phyloP scores from a whole-genome alignment of 2,888 invertebrate species.

The Panopea generosa region DNA sequence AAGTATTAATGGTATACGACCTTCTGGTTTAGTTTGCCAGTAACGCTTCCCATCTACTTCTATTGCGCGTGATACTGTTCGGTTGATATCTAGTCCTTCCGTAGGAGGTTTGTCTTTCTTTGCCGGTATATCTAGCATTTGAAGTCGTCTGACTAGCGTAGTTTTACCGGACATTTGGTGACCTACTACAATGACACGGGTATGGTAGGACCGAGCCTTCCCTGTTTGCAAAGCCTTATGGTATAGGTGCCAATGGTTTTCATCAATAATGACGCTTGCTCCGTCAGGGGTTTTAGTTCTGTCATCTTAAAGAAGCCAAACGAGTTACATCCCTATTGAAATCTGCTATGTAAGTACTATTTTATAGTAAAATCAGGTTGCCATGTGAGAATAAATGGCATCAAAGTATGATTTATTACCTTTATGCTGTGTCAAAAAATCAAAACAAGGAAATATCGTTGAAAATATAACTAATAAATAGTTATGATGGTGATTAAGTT shows the following conservation, averaged over 20 bases:
- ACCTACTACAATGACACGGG: slow-evolving; percentile 36
- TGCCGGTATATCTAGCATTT: neutral
- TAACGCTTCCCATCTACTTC: slow-evolving; percentile 16
- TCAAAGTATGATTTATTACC: no score
- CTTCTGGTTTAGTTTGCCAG: slow-evolving; percentile 18
- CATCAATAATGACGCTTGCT: neutral
- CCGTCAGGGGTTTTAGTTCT: neutral
- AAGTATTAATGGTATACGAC: slow-evolving; percentile 4
- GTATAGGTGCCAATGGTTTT: slow-evolving; percentile 2
- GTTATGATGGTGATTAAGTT: no score
- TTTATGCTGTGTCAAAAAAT: no score
- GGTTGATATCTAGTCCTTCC: slow-evolving; percentile 28
- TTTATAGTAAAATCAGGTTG: no score
- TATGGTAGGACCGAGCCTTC: slow-evolving; percentile 24
- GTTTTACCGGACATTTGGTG: slow-evolving; percentile 39
- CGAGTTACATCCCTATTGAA: no score
- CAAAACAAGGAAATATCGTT: no score
- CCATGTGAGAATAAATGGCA: no score
- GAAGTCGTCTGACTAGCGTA: slow-evolving; percentile 27
- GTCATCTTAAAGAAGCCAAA: no score
- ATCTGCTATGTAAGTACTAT: no score
- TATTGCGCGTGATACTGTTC: slow-evolving; percentile 17
- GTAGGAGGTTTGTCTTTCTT: slow-evolving; percentile 1
- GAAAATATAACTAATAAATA: no score
- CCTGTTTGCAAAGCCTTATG: slow-evolving; percentile 11